Evolutionary conservation across 1,140 invertebrate species (phyloP), one percentile per base, ranked within the genome.

Genomic region (Trichogramma pretiosum): DNA sequence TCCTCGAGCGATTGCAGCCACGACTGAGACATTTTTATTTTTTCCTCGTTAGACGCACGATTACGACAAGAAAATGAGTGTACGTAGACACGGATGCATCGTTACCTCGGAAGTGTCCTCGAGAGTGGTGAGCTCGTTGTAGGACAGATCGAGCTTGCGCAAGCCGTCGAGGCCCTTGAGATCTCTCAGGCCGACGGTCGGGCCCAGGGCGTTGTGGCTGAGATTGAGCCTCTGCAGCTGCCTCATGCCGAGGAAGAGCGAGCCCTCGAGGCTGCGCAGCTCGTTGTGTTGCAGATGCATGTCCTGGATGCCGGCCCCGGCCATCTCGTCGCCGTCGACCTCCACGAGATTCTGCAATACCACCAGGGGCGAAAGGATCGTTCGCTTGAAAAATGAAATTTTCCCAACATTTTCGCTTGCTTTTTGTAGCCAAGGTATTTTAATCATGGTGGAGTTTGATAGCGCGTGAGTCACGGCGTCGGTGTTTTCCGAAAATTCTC

Each of bases 101-200:
- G 56, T 61, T 68, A 89, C 87, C 78, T 85, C 84, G 46, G 85
- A 85, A 24, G 83, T 83, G 68, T 85, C 82, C 61, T 86, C 83
- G 14, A 89, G 70, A 4, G 84, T 83, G 13, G 77, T 77, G 10
- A 89, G 71, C 38, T 80, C 74, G 63, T 89, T 89, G 57, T 83
- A 72, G 0, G 85, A 88, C 13, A 89, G 70, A 62, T 89, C 85
- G 5, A 89, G 68, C 14, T 83, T 65, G 52, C 77, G 77, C 9
- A 89, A 68, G 23, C 78, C 75, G 41, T 82, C 80, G 50, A 89
- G 70, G 23, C 84, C 84, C 22, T 82, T 80, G 10, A 89, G 71
- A 60, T 87, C 85, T 19, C 83, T 82, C 0, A 82, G 79, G 1
- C 79, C 77, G 37, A 88, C 83, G 33, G 77, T 74, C 43, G 79